Evolutionary conservation across 2,888 invertebrate genomes (phyloP), one percentile per base, ranked within the genome.

Genomic region (Cyaniris semiargus): DNA sequence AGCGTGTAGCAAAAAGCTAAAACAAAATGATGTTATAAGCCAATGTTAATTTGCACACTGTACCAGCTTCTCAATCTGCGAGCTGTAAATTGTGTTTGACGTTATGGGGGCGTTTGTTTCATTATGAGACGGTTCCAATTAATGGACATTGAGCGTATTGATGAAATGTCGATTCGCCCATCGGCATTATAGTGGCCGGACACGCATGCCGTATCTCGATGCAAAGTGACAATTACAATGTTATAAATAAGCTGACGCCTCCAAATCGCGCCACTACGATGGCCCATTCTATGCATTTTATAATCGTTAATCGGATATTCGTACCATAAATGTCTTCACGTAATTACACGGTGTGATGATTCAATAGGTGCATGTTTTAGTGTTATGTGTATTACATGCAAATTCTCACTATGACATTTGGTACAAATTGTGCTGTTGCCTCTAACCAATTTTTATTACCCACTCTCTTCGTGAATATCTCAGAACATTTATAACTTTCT

Each of bases 201-300:
- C 89, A 88, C 87, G 89, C 88, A 88, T 87, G 85, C 83, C 82
- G 80, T 87, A 89, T 88, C 88, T 84, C 83, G 85, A 87, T 84
- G 84, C 82, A 82, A 86, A 84, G 83, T 83, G 80, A 80, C 81
- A 83, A 82, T 82, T 78, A 82, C 82, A 79, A 82, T 82, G 82
- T 82, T 84, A 86, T 83, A 83, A 84, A 83, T 84, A 83, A 83
- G 83, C 85, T 85, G 84, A 86, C 86, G 87, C 87, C 86, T 81
- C 81, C 81, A 80, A 83, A 84, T 80, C 78, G 72, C 78, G 77
- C 78, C 44, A 75, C 79, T 80, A 74, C 80, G 38, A 79, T 79
- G 79, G 79, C 75, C 80, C 72, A 71, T 77, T 80, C 81, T 80
- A 83, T 83, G 80, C 80, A 83, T 83, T 80, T 80, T 79, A 83